phyloP scores from a whole-genome alignment of 2,113 vertebrate genomes.

The Pagrus major region DNA sequence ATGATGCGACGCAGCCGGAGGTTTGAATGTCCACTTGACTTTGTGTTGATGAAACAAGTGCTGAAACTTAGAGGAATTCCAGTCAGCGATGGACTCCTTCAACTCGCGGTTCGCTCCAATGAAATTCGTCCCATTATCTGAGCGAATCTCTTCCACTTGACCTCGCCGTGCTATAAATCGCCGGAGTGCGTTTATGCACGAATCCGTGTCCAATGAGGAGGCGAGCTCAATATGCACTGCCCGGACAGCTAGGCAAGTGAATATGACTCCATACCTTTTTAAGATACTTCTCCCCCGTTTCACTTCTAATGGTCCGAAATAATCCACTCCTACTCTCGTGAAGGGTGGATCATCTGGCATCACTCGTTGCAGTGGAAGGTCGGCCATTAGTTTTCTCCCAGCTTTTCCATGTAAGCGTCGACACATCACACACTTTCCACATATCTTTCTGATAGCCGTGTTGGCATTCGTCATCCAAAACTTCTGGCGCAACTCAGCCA shows the following conservation, averaged over 20 bases:
- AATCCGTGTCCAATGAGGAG: not conserved
- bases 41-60: too few species aligned
- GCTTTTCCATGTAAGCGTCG: not conserved
- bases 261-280: not conserved
- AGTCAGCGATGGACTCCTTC: too few species aligned
- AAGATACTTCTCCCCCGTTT: not conserved
- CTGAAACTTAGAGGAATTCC: too few species aligned
- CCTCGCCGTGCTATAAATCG: not conserved
- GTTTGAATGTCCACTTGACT: too few species aligned
- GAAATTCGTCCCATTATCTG: too few species aligned
- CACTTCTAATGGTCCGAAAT: too few species aligned
- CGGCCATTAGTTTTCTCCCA: not conserved
- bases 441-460: not conserved
- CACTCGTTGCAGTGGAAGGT: not conserved
- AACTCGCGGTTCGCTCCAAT: too few species aligned
- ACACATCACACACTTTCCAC: not conserved
- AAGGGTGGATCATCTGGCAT: not conserved
- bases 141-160: too few species aligned
- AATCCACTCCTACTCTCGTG: not conserved
- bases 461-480: not conserved
- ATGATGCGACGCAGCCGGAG: too few species aligned
- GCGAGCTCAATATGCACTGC: not conserved
- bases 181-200: not conserved
- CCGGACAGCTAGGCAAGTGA: not conserved
- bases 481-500: not conserved